Evolutionary conservation across 2,797 vertebrate genomes (phyloP), one percentile per base, ranked within the genome.

Genomic region (Tangara arthus): DNA sequence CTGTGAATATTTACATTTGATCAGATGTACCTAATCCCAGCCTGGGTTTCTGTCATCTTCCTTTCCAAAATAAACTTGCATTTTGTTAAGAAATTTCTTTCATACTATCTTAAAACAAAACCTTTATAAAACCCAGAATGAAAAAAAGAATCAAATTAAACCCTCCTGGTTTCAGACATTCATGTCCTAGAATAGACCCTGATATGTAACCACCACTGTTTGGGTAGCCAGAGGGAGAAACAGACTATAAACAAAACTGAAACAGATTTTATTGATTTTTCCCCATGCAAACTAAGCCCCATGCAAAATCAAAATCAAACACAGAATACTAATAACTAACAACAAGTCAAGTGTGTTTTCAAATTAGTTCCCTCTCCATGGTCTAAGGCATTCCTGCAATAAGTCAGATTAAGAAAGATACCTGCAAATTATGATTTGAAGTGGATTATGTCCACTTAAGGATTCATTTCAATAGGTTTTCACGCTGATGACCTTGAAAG

Each of bases 241-340:
- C 20, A 93, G 82, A 88, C 79, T 91, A 93, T 79, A 94, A 95
- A 95, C 85, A 96, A 94, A 96, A 91, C 81, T 88, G 82, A 90
- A 96, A 76, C 82, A 95, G 87, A 94, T 91, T 95, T 90, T 92
- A 96, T 94, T 94, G 95, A 95, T 93, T 93, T 94, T 94, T 96
- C 89, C 82, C 91, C 59, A 86, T 72, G 79, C 76, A 78, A 75
- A 63, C 72, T 96, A 87, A 95, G 89, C 82, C 2, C 3, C 91
- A 88, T 94, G 92, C 69, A 94, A 95, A 96, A 83, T 84, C 91
- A 69, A 95, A 95, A 93, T 93, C 94, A 95, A 95, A 94, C 72
- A 86, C 23, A 59, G 82, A 87, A 87, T 92, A 96, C 86, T 94
- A 96, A 94, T 95, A 97, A 71, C 65, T 88, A 95, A 89, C 61